Evolutionary conservation across 2,888 invertebrate genomes (phyloP).

Genomic region (Allacma fusca): DNA sequence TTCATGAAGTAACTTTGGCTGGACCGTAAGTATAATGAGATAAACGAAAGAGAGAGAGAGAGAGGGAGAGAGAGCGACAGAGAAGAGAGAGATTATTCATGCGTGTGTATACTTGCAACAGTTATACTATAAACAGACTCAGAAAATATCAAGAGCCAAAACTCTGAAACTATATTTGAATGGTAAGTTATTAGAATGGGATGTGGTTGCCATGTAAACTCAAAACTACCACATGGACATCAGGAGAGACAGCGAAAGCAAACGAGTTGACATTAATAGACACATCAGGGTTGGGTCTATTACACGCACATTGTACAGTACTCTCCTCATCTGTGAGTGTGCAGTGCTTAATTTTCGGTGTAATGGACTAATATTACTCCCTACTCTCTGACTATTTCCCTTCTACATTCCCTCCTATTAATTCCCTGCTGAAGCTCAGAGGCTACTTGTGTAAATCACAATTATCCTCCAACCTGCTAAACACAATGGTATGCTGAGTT

Average conservation of each 20-base stretch:
- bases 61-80: too few species aligned
- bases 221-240: constrained; percentile 2
- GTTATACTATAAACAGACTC: not conserved
- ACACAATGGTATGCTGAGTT: not conserved
- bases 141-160: not conserved
- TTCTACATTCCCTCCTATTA: not conserved
- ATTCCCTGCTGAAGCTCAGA: not conserved
- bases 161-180: not conserved
- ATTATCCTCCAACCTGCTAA: not conserved
- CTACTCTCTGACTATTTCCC: not conserved
- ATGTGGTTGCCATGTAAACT: not conserved
- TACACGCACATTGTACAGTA: not conserved
- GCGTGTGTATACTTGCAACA: not conserved
- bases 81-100: not conserved
- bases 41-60: not conserved
- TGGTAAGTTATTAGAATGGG: constrained; percentile 2
- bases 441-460: not conserved
- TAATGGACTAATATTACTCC: too few species aligned
- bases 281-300: not conserved
- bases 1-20: constrained; percentile 48
- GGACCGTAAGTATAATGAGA: constrained; percentile 22
- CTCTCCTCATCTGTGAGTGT: not conserved
- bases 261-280: not conserved
- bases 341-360: too few species aligned
- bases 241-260: not conserved